These are phyloP conservation scores for Ommatoiulus sabulosus DNA, from an alignment of 2,888 invertebrate species.

Conservation along the genomic window DNA sequence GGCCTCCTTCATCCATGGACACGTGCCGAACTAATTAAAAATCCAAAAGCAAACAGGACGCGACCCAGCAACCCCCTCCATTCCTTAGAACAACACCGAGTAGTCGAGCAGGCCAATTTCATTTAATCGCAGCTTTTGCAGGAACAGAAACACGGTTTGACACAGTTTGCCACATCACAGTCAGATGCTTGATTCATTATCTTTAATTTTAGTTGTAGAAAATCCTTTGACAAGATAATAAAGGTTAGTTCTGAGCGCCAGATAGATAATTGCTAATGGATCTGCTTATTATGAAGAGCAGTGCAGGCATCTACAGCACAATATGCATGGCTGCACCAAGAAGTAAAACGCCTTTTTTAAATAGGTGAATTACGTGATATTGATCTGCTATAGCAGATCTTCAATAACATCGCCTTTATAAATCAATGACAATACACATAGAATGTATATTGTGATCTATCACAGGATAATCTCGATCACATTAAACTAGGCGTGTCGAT, in stretches of 20 bases:
- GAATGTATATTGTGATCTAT: neutral
- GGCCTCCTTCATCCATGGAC: neutral
- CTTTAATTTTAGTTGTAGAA: neutral
- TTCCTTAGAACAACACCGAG: neutral
- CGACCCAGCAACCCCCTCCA: neutral
- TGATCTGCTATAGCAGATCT: neutral
- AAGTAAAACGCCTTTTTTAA: neutral
- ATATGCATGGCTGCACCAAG: too few relatives aligned
- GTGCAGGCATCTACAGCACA: neutral
- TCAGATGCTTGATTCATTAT: conserved; percentile 4
- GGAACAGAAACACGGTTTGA: neutral
- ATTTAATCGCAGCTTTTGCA: neutral
- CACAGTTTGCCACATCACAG: neutral
- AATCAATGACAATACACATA: neutral
- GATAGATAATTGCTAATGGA: neutral
- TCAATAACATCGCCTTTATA: neutral
- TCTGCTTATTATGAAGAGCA: neutral
- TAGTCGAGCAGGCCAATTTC: neutral
- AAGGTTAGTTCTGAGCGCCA: neutral
- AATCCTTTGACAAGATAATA: neutral
- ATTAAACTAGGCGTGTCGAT: neutral
- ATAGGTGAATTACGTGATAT: neutral
- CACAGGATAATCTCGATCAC: neutral
- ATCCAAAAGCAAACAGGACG: neutral
- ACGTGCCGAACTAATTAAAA: neutral